Conservation (phyloP, 2,113 vertebrate genomes). For the Edolisoma coerulescens region DNA sequence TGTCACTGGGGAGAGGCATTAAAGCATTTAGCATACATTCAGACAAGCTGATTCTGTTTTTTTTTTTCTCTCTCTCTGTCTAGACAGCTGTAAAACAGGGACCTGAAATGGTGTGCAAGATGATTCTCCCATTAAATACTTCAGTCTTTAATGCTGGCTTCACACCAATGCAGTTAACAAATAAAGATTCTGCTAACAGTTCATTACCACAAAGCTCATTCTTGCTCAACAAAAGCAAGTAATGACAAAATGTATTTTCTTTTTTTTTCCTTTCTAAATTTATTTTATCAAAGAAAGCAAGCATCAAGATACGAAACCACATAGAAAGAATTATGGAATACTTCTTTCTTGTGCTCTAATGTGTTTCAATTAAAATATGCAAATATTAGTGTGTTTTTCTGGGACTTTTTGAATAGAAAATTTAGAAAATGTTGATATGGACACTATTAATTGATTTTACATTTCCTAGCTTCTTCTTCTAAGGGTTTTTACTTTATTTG, state of each 20-base stretch:
- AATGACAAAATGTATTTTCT: neutral
- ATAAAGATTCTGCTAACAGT: neutral
- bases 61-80: neutral
- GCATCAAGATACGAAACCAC: neutral
- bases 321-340: neutral
- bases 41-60: neutral
- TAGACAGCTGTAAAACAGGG: neutral
- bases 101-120: neutral
- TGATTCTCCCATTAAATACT: neutral
- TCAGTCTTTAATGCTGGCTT: neutral
- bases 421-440: neutral
- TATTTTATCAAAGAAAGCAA: neutral
- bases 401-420: neutral
- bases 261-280: neutral
- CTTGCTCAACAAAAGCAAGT: neutral
- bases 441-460: constrained; percentile 1
- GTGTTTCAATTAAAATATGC: constrained; percentile 30
- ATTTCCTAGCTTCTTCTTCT: constrained; percentile 32
- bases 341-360: neutral
- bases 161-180: neutral
- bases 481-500: constrained; percentile 37
- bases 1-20: neutral
- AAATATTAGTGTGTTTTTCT: neutral
- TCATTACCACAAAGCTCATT: neutral
- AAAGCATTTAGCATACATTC: neutral